Percentiles rank a stretch among this genome's conserved stretches.
phyloP scores from a whole-genome alignment of 1,140 invertebrate genomes.

The Cepaea nemoralis region DNA sequence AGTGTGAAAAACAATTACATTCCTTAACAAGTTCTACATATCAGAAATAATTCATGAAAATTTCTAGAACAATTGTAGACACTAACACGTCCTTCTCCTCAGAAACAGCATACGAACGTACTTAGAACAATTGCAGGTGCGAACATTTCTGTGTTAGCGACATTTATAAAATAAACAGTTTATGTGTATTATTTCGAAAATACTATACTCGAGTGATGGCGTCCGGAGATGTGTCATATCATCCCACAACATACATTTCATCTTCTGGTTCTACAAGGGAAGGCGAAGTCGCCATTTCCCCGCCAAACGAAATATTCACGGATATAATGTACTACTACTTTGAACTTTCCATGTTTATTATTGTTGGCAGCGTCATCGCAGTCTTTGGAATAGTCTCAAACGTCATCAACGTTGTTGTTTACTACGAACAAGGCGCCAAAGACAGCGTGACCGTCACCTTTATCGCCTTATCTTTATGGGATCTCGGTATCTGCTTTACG shows the following conservation, averaged over 20 bases:
- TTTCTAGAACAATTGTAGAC: too few relatives aligned
- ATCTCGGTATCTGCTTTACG: not conserved
- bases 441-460: constrained; percentile 21
- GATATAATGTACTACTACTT: not conserved
- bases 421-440: constrained; percentile 7
- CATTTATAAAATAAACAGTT: too few relatives aligned
- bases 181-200: too few relatives aligned
- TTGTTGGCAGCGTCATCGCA: not conserved
- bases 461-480: constrained; percentile 10
- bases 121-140: too few relatives aligned
- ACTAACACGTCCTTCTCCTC: too few relatives aligned
- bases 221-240: not conserved
- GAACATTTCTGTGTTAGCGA: too few relatives aligned
- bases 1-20: too few relatives aligned
- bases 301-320: not conserved
- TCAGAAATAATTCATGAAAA: too few relatives aligned
- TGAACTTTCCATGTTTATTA: not conserved
- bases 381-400: constrained; percentile 15
- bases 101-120: too few relatives aligned
- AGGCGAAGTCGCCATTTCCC: not conserved
- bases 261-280: not conserved
- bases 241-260: not conserved
- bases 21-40: too few relatives aligned
- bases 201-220: not conserved
- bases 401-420: constrained; percentile 15